These are phyloP conservation scores for Phodopus roborovskii DNA, from an alignment of 2,113 vertebrate species.

Conservation along the genomic window DNA sequence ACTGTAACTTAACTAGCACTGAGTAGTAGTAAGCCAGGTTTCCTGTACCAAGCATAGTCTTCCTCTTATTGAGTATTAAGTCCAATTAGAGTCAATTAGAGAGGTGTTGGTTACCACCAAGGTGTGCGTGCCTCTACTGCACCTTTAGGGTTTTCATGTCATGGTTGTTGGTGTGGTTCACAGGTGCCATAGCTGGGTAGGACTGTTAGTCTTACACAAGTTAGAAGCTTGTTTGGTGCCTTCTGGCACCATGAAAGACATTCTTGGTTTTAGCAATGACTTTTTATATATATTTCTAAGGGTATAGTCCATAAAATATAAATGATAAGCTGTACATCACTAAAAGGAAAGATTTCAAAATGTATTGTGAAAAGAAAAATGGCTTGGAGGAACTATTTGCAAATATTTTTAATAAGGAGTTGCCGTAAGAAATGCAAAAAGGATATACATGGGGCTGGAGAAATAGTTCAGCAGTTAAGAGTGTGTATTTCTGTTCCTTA, in stretches of 20 bases:
- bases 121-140: background rate
- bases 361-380: background rate
- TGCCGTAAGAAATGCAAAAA: conserved; percentile 3
- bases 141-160: background rate
- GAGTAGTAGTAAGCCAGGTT: background rate
- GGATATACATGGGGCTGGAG: background rate
- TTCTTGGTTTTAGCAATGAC: background rate
- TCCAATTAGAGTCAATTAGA: background rate
- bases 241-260: background rate
- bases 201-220: background rate
- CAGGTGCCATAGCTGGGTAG: background rate
- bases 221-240: background rate
- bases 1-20: background rate
- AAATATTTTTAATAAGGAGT: background rate
- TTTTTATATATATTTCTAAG: background rate
- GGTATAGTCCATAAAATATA: background rate
- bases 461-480: background rate
- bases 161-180: background rate
- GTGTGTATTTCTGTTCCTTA: background rate
- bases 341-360: conserved; percentile 13
- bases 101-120: background rate
- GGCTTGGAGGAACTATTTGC: conserved; percentile 5
- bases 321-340: background rate
- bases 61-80: background rate
- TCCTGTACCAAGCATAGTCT: background rate